Evolutionary conservation across 2,797 vertebrate species (phyloP).

Genomic region (Chiloscyllium punctatum): DNA sequence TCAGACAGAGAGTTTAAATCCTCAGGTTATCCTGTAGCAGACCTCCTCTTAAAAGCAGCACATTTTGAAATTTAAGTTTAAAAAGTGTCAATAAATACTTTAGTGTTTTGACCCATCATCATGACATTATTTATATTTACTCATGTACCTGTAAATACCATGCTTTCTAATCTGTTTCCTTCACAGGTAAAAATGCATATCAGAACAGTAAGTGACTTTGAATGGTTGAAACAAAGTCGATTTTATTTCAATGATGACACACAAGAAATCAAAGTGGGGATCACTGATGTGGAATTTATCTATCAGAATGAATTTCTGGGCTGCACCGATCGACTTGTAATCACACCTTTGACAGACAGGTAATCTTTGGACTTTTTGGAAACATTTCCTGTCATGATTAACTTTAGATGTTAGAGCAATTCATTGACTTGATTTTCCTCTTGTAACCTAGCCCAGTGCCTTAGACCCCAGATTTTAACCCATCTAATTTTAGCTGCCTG

Average conservation of each 20-base stretch:
- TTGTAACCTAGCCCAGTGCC: not conserved
- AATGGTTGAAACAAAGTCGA: conserved; percentile 66
- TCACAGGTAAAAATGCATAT: conserved; percentile 63
- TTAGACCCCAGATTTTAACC: not conserved
- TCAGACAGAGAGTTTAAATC: too few species aligned
- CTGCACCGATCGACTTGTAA: conserved; percentile 66
- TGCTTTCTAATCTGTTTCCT: conserved; percentile 28
- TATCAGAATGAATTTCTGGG: conserved; percentile 69
- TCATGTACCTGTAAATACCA: not conserved
- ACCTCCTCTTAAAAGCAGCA: too few species aligned
- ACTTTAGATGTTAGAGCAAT: not conserved
- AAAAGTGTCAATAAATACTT: too few species aligned
- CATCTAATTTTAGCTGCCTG: not conserved
- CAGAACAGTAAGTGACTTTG: conserved; percentile 58
- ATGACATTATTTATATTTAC: too few species aligned
- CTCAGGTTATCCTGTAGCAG: too few species aligned
- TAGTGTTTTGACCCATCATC: too few species aligned
- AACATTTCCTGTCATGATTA: not conserved
- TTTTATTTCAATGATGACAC: conserved; percentile 65
- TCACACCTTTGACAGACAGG: conserved; percentile 67
- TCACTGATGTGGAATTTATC: conserved; percentile 65
- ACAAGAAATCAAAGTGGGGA: conserved; percentile 56
- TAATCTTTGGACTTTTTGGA: conserved; percentile 40
- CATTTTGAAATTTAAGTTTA: too few species aligned
- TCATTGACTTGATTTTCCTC: not conserved